Evolutionary conservation across 2,797 vertebrate genomes (phyloP), one percentile per base, ranked within the genome.

Genomic region (Manis pentadactyla): DNA sequence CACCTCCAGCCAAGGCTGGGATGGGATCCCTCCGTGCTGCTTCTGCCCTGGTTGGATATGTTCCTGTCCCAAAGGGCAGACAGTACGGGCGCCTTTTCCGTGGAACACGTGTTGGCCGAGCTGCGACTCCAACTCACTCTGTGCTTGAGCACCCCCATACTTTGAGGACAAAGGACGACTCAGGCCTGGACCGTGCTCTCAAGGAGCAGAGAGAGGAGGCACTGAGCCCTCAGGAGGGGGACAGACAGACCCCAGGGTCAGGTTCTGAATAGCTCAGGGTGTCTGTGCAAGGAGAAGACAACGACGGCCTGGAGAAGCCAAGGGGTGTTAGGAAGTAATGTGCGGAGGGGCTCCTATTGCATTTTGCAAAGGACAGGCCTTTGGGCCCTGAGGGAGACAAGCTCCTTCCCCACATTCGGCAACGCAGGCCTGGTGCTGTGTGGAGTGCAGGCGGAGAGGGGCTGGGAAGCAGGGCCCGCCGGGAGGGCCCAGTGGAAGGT

Each of bases 101-200:
- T 5, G 27, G 42, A 74, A 31, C 5, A 49, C 42, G 27, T 29
- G 0, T 17, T 10, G 71, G 71, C 18, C 71, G 8, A 14, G 69
- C 39, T 4, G 64, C 31, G 4, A 15, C 12, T 23, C 39, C 39
- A 37, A 4, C 6, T 1, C 42, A 0, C 17, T 74, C 4, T 0
- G 42, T 29, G 10, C 73, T 49, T 14, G 15, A 46, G 2, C 73
- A 1, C 12, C 42, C 73, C 21, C 29, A 1, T 5, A 21, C 46
- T 12, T n/a, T 10, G 2, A 49, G 73, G 29, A n/a, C 2, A n/a
- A 19, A 21, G 29, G 4, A 31, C 1, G 73, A 18, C 73, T 49
- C 46, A 7, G 17, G n/a, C 1, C 9, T 17, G 73, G 31, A 29
- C 51, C 71, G 1, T 2, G 73, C 9, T 21, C 46, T n/a, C 46